These are phyloP conservation scores for Ondatra zibethicus DNA, from an alignment of 2,113 vertebrate species.

Conservation along the genomic window DNA sequence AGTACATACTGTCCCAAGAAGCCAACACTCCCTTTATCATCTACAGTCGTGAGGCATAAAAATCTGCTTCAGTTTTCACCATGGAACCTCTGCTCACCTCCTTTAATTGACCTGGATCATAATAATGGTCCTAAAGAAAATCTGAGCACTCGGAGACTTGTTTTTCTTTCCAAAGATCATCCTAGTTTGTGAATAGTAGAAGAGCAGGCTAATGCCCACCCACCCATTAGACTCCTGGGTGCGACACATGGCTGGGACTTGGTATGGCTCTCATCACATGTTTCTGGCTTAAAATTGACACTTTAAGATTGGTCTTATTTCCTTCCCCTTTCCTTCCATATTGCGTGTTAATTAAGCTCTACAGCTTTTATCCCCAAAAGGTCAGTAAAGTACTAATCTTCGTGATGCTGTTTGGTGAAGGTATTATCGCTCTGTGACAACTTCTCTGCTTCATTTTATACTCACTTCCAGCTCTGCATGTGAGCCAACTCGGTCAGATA, in stretches of 20 bases:
- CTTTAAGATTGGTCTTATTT: not conserved
- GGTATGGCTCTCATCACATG: not conserved
- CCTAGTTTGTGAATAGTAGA: not conserved
- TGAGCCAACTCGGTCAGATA: not conserved
- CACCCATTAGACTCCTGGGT: not conserved
- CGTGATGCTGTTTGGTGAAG: not conserved
- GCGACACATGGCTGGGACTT: not conserved
- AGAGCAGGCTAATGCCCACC: not conserved
- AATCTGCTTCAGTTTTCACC: slow-evolving; percentile 48
- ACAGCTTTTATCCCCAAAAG: not conserved
- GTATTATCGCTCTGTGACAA: not conserved
- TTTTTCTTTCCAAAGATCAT: slow-evolving; percentile 22
- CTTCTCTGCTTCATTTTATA: not conserved
- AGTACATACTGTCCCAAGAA: slow-evolving; percentile 46
- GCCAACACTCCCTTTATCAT: not conserved
- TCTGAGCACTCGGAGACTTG: not conserved
- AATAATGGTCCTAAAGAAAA: not conserved
- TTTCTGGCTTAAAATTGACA: not conserved
- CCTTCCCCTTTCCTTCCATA: not conserved
- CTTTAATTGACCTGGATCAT: slow-evolving; percentile 49
- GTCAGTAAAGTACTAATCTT: not conserved
- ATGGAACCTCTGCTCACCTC: slow-evolving; percentile 22
- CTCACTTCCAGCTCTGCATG: not conserved
- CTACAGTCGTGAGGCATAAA: not conserved
- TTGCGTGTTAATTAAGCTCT: not conserved